These are phyloP conservation scores for Rhinichthys osculus DNA, from an alignment of 2,797 vertebrate species.

Conservation along the genomic window DNA sequence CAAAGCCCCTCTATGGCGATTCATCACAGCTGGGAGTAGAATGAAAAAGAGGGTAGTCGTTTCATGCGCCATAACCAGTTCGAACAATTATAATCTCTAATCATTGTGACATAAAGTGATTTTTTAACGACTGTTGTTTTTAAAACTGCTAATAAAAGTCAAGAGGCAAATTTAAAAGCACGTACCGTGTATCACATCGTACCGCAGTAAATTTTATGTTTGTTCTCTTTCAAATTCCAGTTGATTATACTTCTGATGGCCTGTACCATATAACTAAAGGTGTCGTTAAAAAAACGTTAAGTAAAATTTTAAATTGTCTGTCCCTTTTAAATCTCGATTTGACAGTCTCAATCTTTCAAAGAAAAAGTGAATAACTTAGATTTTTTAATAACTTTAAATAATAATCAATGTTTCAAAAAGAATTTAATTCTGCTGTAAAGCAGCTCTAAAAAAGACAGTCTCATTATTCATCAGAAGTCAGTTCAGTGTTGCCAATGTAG, in stretches of 20 bases:
- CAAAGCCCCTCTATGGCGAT: slow-evolving; percentile 62
- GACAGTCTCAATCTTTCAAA: neutral
- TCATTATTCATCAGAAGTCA: no score
- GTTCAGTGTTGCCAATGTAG: no score
- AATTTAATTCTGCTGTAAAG: no score
- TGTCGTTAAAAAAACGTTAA: neutral
- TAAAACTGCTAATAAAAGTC: slow-evolving; percentile 19
- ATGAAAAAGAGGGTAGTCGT: slow-evolving; percentile 46
- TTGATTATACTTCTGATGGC: neutral
- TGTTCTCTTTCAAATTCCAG: neutral
- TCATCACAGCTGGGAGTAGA: slow-evolving; percentile 61
- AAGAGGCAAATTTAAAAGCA: slow-evolving; percentile 11
- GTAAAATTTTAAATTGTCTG: neutral
- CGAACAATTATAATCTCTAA: slow-evolving; percentile 60
- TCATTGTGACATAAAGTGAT: slow-evolving; percentile 26
- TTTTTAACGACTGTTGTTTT: slow-evolving; percentile 24
- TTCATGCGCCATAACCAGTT: slow-evolving; percentile 63
- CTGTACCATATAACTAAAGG: no score
- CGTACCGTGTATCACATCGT: neutral
- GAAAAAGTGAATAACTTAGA: neutral
- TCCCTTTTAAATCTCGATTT: neutral
- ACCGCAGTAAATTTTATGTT: neutral
- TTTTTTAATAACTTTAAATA: no score
- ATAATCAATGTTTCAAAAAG: no score
- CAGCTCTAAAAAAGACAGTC: no score